A percentile compares a stretch with the other conserved stretches of the same genome.
These are phyloP conservation scores for Doryteuthis pealeii DNA, from an alignment of 1,140 invertebrate species.

Conservation along the genomic window DNA sequence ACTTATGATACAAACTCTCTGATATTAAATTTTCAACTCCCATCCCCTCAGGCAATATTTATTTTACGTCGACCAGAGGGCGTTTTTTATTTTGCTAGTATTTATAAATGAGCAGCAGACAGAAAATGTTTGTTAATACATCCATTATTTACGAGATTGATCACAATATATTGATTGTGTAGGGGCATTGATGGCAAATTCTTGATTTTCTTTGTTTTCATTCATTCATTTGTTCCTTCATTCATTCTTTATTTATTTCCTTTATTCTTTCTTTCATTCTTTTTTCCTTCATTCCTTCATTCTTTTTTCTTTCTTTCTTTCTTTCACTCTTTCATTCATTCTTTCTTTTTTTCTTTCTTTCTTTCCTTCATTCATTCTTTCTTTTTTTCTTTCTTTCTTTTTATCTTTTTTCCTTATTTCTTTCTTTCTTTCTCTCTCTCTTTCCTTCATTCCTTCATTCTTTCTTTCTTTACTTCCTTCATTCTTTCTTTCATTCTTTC, in stretches of 20 bases:
- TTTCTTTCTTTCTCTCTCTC: neutral
- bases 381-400: neutral
- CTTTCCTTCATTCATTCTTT: neutral
- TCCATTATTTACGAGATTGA: too few relatives aligned
- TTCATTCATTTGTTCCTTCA: neutral
- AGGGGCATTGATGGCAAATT: too few relatives aligned
- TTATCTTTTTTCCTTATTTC: neutral
- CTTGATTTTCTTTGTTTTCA: neutral
- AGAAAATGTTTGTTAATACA: too few relatives aligned
- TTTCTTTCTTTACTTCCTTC: neutral
- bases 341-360: neutral
- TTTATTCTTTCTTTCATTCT: neutral
- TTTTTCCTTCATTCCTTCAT: neutral
- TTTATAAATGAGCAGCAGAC: too few relatives aligned
- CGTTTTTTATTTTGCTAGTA: too few relatives aligned
- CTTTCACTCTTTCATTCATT: neutral
- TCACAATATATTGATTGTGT: too few relatives aligned
- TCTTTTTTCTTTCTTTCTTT: neutral
- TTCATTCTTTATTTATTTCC: neutral
- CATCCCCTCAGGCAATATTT: too few relatives aligned
- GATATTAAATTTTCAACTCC: too few relatives aligned
- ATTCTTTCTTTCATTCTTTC: neutral
- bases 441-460: neutral
- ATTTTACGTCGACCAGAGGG: too few relatives aligned
- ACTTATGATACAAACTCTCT: too few relatives aligned